Evolutionary conservation across 2,113 vertebrate genomes (phyloP).

Genomic region (Coregonus clupeaformis): DNA sequence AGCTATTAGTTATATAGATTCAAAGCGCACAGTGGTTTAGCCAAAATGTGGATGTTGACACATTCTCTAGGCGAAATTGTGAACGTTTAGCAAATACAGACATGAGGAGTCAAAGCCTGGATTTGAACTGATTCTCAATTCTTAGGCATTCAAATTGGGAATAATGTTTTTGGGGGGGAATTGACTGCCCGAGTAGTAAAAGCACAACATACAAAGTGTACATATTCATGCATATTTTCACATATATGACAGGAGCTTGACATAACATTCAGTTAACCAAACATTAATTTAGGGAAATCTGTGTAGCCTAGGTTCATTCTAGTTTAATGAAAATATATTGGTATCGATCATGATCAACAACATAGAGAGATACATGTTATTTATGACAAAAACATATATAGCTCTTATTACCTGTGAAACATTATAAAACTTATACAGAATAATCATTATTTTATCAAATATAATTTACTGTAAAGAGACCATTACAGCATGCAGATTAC

Average conservation of each 20-base stretch:
- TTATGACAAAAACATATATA: neutral
- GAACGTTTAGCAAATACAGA: no score
- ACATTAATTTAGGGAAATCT: neutral
- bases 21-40: no score
- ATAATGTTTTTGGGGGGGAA: no score
- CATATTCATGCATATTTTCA: neutral
- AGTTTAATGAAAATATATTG: neutral
- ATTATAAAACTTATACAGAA: neutral
- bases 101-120: no score
- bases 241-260: neutral
- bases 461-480: neutral
- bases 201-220: no score
- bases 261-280: neutral
- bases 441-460: neutral
- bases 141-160: no score
- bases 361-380: neutral
- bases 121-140: no score
- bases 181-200: no score
- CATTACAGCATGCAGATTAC: slow-evolving; percentile 17
- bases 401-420: neutral
- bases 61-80: no score
- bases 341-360: neutral
- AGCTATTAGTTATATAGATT: no score
- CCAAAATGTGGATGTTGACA: no score
- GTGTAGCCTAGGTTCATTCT: neutral